phyloP scores from a whole-genome alignment of 1,140 invertebrate species.

The Penaeus chinensis region DNA sequence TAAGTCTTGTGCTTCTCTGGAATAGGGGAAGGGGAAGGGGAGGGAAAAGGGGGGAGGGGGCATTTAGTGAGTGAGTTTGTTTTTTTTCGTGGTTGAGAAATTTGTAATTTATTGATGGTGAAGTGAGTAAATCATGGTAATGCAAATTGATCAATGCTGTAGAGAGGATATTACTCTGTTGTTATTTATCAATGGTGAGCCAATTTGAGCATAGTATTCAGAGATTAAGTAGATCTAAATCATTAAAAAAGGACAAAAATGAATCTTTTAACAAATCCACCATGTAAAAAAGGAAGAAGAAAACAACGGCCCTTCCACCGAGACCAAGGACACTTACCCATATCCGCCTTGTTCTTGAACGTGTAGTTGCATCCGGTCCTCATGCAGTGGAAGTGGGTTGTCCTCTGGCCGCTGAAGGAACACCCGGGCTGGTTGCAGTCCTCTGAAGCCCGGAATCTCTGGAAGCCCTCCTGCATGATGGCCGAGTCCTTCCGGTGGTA shows the following conservation, averaged over 20 bases:
- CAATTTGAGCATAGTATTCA: too few relatives aligned
- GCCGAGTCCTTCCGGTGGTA: slow-evolving; percentile 98
- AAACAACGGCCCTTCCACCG: too few relatives aligned
- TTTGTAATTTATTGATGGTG: too few relatives aligned
- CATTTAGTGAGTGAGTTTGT: not conserved
- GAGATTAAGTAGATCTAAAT: too few relatives aligned
- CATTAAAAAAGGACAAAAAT: too few relatives aligned
- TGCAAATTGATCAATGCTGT: too few relatives aligned
- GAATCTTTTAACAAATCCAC: too few relatives aligned
- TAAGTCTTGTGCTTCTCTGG: slow-evolving; percentile 99
- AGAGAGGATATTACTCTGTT: too few relatives aligned
- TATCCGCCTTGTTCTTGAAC: slow-evolving; percentile 99
- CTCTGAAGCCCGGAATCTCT: slow-evolving; percentile 90
- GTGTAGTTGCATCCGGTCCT: slow-evolving; percentile 91
- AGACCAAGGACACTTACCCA: slow-evolving; percentile 78
- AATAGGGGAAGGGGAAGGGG: slow-evolving; percentile 55
- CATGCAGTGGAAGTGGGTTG: slow-evolving; percentile 97
- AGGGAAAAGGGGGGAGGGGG: slow-evolving; percentile 43
- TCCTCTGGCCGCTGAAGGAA: slow-evolving; percentile 92
- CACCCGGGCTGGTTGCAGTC: slow-evolving; percentile 89
- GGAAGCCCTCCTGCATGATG: slow-evolving; percentile 96
- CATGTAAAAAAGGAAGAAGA: too few relatives aligned
- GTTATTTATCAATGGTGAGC: too few relatives aligned
- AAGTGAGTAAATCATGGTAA: too few relatives aligned
- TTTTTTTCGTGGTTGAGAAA: too few relatives aligned